Base-by-base conservation (phyloP, 2,888 invertebrate genomes). In the Caenorhabditis afra region DNA sequence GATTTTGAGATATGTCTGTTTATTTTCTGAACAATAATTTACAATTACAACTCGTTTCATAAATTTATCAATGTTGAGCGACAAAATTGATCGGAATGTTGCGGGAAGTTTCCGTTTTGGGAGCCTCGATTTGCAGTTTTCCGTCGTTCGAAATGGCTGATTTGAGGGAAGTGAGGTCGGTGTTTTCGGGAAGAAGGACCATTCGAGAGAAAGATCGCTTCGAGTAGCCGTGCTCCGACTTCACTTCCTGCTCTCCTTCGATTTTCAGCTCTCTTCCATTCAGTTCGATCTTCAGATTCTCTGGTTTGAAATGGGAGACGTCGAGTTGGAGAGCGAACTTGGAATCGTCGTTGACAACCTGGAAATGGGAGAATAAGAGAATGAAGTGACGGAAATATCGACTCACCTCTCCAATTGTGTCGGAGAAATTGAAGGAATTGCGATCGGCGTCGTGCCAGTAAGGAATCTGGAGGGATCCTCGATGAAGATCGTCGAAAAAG, bases 251-350 rank as follows among this genome's bases (percentile, higher is more conserved):
- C 16, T 64, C 49, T 39, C 81, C 81, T 18, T 78, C 67, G 37
- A 81, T 67, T 23, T 59, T 78, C 50, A 81, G 55, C 22, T 68
- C 55, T 23, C 64, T 53, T 29, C 74, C 78, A 22, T 78, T 78
- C 64, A 81, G 53, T 50, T 74, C 59, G 47, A 81, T 74, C 50
- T 74, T 81, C 18, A 81, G 67, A 47, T 81, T 59, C 50, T 81
- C 81, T 14, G 81, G 81, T 79, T 61, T 61, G 61, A 61, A 61
- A 8, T 61, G 61, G 18, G 61, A 61, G 35, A 61, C 61, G 18
- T 61, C 67, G n/a, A 79, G 23, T 20, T 57, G 35, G 44, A 79
- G 67, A 3, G 67, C 53, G 57, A 79, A 79, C 57, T 62, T 61
- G 11, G 37, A 44, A 0, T 66, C 66, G 35, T 78, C 65, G 29